Evolutionary conservation across 2,797 vertebrate genomes (phyloP).

Genomic region (Dryobates pubescens): DNA sequence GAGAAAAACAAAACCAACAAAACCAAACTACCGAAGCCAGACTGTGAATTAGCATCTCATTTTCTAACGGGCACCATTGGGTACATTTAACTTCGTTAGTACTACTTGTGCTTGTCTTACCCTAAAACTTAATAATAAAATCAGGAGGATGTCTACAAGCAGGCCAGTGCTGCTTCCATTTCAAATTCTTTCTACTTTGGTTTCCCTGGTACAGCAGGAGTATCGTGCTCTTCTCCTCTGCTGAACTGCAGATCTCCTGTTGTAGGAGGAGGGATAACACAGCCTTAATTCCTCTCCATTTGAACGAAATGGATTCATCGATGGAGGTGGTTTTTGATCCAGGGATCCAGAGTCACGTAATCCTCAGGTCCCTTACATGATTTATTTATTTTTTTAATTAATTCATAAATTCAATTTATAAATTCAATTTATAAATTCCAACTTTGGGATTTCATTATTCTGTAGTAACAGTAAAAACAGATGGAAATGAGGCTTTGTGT

Average conservation of each 20-base stretch:
- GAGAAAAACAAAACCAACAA: neutral
- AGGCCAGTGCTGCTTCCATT: neutral
- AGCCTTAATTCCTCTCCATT: neutral
- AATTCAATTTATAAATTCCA: no score
- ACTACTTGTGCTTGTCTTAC: neutral
- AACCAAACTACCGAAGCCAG: neutral
- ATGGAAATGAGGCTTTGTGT: neutral
- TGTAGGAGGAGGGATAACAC: neutral
- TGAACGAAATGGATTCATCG: neutral
- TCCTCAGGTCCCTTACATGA: neutral
- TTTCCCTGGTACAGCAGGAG: neutral
- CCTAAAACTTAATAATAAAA: constrained; percentile 18
- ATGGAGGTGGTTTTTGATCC: neutral
- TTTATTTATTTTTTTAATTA: neutral
- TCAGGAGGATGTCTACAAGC: neutral
- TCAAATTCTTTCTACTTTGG: neutral
- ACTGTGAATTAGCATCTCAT: constrained; percentile 39
- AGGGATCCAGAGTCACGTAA: neutral
- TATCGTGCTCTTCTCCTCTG: neutral
- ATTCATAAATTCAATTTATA: neutral
- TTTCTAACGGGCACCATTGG: constrained; percentile 5
- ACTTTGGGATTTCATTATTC: neutral
- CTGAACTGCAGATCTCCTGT: neutral
- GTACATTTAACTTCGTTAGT: neutral
- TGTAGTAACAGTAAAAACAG: neutral